A percentile compares a stretch with the other conserved stretches of the same genome.
Evolutionary conservation across 2,797 vertebrate genomes (phyloP).

Genomic region (Enteromius anoplus): DNA sequence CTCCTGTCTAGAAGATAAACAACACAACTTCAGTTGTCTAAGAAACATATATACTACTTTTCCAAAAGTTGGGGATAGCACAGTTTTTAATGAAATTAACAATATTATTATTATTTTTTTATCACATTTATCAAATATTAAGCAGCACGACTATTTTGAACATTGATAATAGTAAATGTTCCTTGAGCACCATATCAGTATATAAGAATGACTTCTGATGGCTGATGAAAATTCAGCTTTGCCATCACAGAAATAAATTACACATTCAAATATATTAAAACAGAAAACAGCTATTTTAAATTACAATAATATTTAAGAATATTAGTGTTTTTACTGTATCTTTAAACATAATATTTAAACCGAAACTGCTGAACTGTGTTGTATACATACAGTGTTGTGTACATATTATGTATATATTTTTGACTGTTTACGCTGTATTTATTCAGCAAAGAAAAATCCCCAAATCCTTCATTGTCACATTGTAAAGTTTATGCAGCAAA

Average conservation of each 20-base stretch:
- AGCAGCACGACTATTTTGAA: neutral
- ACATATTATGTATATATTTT: neutral
- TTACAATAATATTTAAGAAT: neutral
- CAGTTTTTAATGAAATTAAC: neutral
- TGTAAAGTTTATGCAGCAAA: slow-evolving; percentile 1
- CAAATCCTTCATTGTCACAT: neutral
- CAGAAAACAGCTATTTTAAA: neutral
- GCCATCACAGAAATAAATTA: neutral
- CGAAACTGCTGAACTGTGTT: neutral
- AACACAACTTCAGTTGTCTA: slow-evolving; percentile 5
- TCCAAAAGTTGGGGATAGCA: neutral
- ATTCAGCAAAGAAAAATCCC: neutral
- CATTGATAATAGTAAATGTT: neutral
- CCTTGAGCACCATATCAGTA: neutral
- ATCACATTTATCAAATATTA: neutral
- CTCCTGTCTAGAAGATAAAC: slow-evolving; percentile 84
- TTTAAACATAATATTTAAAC: neutral
- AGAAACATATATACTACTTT: neutral
- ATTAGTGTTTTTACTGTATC: neutral
- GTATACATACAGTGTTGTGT: neutral
- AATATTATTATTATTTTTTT: neutral
- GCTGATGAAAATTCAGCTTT: neutral
- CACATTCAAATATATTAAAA: neutral
- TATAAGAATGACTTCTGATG: too few species aligned
- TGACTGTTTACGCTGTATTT: neutral